Percentiles rank a stretch among this genome's conserved stretches.
Evolutionary conservation across 2,113 vertebrate species (phyloP).

Genomic region (Strix uralensis): DNA sequence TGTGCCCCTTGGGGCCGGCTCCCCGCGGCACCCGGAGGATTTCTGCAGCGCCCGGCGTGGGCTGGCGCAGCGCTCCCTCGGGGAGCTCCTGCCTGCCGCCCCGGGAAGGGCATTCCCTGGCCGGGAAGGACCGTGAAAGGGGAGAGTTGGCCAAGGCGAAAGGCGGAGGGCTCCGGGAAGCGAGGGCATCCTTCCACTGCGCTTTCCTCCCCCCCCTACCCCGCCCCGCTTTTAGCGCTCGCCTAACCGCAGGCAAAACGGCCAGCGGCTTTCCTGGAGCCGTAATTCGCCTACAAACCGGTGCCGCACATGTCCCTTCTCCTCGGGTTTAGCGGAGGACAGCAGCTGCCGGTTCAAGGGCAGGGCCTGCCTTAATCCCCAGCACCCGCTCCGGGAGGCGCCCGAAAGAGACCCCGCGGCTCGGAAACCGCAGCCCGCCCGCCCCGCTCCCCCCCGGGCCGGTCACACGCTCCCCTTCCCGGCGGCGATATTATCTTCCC

Average conservation of each 20-base stretch:
- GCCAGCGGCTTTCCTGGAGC: not conserved
- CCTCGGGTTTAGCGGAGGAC: not conserved
- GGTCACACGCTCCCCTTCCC: not conserved
- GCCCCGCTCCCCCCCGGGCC: not conserved
- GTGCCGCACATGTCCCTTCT: not conserved
- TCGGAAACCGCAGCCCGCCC: not conserved
- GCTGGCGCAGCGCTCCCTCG: not conserved
- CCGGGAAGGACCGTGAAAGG: not conserved
- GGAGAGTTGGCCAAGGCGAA: not conserved
- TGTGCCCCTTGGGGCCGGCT: not conserved
- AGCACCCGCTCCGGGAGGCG: not conserved
- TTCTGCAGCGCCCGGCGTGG: accelerated
- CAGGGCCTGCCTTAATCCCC: not conserved
- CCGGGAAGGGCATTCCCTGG: not conserved
- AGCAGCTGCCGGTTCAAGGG: not conserved
- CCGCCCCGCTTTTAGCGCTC: not conserved
- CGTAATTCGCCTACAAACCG: accelerated
- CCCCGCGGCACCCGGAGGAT: too few relatives aligned
- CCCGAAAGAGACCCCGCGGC: not conserved
- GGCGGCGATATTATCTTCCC: not conserved
- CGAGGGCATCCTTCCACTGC: not conserved
- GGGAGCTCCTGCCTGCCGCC: not conserved
- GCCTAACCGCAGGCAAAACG: not conserved
- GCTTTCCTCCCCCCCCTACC: too few relatives aligned
- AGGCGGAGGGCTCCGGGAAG: too few relatives aligned